Base-by-base conservation (phyloP, 2,797 vertebrate genomes). In the Bradypus variegatus region DNA sequence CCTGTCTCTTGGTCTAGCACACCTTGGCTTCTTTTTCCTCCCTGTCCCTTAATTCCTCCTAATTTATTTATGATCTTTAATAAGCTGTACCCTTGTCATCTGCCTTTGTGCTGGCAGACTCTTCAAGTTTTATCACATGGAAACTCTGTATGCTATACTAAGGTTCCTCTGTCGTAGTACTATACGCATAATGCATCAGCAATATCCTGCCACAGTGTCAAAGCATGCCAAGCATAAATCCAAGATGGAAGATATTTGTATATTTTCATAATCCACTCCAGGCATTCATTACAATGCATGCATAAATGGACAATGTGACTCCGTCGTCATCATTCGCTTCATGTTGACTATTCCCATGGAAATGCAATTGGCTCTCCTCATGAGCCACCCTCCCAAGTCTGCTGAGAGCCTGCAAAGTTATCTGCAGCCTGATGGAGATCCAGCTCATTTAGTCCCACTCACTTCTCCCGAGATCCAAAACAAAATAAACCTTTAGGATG, bases 401-500 rank as follows among this genome's bases (percentile, higher is more conserved):
- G n/a, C 72, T 21, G 55, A 92, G 67, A 94, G 53, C 69, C 29
- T 81, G 82, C 81, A 75, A n/a, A n/a, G 64, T n/a, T 81, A 70
- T 80, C 89, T 72, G 88, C 79, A 94, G 13, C 77, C 88, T 88
- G 48, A 94, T 64, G 89, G 86, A 88, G 50, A 93, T 53, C 69
- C 80, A 79, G 84, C 83, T 93, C 91, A 73, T 86, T 89, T 53
- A 11, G 14, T 62, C 31, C 73, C 31, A 27, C 45, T 79, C 48
- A 60, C 88, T 92, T 94, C 91, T 90, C 95, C 62, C 0, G 64
- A 94, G 93, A 93, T 27, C 50, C 50, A 64, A 67, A 92, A 53
- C 93, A 91, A 94, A 92, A 92, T 69, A 73, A 94, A 94, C 36
- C 73, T 79, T 53, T 15, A 70, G 70, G 88, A 92, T 94, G 65